Evolutionary conservation across 2,888 invertebrate species (phyloP).

Genomic region (Nesidiocoris tenuis): DNA sequence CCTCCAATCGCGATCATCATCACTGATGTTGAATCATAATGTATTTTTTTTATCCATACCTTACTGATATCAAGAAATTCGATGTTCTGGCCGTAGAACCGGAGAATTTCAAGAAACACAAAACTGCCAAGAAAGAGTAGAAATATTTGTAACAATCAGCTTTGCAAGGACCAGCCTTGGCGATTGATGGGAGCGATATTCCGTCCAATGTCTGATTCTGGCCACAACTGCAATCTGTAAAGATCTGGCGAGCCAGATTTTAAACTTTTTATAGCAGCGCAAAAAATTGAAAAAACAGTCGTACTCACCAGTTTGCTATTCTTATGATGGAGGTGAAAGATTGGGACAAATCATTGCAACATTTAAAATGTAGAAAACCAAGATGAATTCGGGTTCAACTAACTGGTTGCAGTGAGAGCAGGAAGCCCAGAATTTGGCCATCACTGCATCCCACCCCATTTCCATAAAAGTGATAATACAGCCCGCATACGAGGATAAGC

Average conservation of each 20-base stretch:
- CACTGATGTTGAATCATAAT: too few species aligned
- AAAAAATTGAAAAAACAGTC: background rate
- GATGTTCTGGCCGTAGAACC: conserved; percentile 64
- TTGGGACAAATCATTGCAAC: too few species aligned
- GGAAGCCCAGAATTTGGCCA: too few species aligned
- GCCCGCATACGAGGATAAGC: too few species aligned
- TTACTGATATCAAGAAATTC: conserved; percentile 63
- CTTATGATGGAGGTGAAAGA: too few species aligned
- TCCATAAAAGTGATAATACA: too few species aligned
- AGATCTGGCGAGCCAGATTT: conserved; percentile 54
- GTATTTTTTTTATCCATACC: conserved; percentile 53
- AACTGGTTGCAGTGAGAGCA: too few species aligned
- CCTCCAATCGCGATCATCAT: too few species aligned
- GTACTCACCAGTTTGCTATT: too few species aligned
- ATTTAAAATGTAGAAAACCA: too few species aligned
- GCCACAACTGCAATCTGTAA: conserved; percentile 58
- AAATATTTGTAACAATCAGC: conserved; percentile 62
- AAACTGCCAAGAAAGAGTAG: conserved; percentile 59
- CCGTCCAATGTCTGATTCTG: conserved; percentile 12
- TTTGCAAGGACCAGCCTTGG: conserved; percentile 54
- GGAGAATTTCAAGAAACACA: conserved; percentile 62
- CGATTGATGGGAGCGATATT: conserved; percentile 4
- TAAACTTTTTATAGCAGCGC: background rate
- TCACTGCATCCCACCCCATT: too few species aligned
- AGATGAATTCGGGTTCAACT: too few species aligned